Evolutionary conservation across 2,113 vertebrate species (phyloP), one percentile per base, ranked within the genome.

Genomic region (Oostethus manadensis): DNA sequence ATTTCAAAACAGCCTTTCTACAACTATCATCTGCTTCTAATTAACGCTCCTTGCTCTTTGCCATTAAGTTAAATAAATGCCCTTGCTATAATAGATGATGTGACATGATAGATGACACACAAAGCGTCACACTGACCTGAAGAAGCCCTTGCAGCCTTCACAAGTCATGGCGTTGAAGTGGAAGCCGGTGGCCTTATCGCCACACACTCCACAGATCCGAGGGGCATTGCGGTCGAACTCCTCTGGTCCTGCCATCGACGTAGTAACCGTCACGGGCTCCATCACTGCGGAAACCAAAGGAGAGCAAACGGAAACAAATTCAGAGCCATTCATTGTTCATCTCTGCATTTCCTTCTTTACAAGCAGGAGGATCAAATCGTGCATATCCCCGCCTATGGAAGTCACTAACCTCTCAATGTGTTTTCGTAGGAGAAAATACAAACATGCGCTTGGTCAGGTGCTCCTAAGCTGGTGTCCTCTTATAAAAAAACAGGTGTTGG

Each of bases 151-250:
- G 90, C 96, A 99, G 81, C 96, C 96, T 68, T 99, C 96, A 1
- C 96, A 98, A 59, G 94, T 98, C 95, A 98, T 98, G 60, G 96
- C 96, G 0, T 99, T 98, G 88, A 98, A 99, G 86, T 99, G 96
- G 68, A 98, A 98, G 43, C 96, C 96, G 0, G 95, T 95, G 78
- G 96, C 96, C 62, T 91, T 91, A 87, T 99, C 96, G 10, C 95
- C 96, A 0, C 96, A 99, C 17, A 99, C 96, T 0, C 96, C 96
- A 1, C 96, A 99, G 85, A 99, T 92, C 0, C 96, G 86, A 2
- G 94, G 92, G 16, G 89, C 69, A 2, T 93, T 94, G 64, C 92
- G 85, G 79, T 99, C 95, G 1, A 92, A 85, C 49, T 98, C 95
- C 0, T 87, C 82, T 0, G 84, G 66, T 26, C 92, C 92, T 1